phyloP scores from a whole-genome alignment of 2,888 invertebrate genomes.

The Mythimna ferrago region DNA sequence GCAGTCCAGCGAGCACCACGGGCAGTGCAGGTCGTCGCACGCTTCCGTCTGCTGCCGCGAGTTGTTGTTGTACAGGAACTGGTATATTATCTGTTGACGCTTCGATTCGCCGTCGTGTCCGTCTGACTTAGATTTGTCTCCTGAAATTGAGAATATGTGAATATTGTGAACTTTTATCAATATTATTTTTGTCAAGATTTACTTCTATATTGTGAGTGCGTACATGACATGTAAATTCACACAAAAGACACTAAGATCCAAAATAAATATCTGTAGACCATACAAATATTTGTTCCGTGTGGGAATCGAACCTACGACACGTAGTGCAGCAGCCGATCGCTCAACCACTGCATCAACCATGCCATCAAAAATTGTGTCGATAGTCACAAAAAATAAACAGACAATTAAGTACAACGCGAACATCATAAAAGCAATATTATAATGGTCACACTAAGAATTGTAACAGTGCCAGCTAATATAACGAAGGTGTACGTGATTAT shows the following conservation, averaged over 20 bases:
- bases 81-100: slow-evolving; percentile 96
- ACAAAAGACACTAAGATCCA: no score
- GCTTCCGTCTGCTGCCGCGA: slow-evolving; percentile 98
- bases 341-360: no score
- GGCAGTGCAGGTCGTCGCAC: slow-evolving; percentile 97
- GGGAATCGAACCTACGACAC: no score
- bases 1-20: slow-evolving; percentile 98
- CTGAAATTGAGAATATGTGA: slow-evolving; percentile 61
- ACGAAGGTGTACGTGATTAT: no score
- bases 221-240: no score
- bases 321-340: no score
- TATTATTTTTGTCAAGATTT: no score
- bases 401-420: slow-evolving; percentile 2
- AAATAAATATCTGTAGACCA: no score
- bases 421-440: slow-evolving; percentile 3
- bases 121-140: slow-evolving; percentile 79
- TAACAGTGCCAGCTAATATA: neutral
- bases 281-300: no score
- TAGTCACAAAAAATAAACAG: neutral
- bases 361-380: neutral
- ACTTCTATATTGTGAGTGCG: no score
- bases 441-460: neutral
- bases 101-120: slow-evolving; percentile 73
- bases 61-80: slow-evolving; percentile 98
- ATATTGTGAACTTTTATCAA: neutral